Percentiles rank a stretch among this genome's conserved stretches.
Evolutionary conservation across 2,888 invertebrate genomes (phyloP).

Genomic region (Erebia aethiops): DNA sequence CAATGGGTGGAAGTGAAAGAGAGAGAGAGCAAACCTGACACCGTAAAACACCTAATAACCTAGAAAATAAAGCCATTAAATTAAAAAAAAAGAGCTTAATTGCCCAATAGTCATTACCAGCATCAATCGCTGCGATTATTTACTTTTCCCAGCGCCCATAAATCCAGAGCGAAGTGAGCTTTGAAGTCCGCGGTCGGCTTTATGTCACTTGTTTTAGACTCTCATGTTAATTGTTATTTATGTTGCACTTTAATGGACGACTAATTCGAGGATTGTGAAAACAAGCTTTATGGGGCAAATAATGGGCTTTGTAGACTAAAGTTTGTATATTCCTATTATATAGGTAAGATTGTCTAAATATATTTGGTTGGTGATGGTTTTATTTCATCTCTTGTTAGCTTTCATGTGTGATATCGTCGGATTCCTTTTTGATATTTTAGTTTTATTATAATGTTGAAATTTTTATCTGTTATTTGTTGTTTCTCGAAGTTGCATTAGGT

Average conservation of each 20-base stretch:
- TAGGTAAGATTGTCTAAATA: constrained; percentile 2
- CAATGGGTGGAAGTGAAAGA: too few relatives aligned
- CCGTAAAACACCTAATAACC: neutral
- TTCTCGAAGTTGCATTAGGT: too few relatives aligned
- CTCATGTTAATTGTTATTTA: constrained; percentile 36
- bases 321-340: neutral
- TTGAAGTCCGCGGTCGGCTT: constrained; percentile 37
- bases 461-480: neutral
- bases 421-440: neutral
- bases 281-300: constrained; percentile 32
- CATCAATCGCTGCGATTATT: constrained; percentile 24
- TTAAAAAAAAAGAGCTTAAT: constrained; percentile 25
- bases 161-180: constrained; percentile 29
- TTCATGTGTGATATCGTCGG: neutral
- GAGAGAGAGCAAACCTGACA: neutral
- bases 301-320: constrained; percentile 19
- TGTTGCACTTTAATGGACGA: constrained; percentile 32
- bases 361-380: constrained; percentile 15
- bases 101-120: constrained; percentile 32
- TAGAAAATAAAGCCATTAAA: constrained; percentile 3
- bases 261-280: constrained; percentile 37
- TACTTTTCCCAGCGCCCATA: constrained; percentile 30
- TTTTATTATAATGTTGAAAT: neutral
- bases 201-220: constrained; percentile 31
- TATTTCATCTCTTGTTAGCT: neutral